Evolutionary conservation across 2,797 vertebrate species (phyloP).

Genomic region (Bradypus variegatus): DNA sequence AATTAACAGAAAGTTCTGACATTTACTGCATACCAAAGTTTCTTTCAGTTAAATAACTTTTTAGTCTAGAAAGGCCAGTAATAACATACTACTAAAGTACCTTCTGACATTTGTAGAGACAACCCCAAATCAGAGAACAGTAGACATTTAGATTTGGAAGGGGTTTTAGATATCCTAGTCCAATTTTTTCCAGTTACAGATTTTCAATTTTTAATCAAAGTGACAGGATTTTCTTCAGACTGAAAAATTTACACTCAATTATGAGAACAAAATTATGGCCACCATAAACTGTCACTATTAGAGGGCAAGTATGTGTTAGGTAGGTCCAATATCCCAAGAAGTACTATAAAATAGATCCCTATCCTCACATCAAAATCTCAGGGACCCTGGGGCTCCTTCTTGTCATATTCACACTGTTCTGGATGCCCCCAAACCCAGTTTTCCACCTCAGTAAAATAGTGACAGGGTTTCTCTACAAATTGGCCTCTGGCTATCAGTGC

Average conservation of each 20-base stretch:
- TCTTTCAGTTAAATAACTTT: not conserved
- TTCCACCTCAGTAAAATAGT: not conserved
- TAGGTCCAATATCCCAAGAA: not conserved
- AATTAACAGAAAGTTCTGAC: not conserved
- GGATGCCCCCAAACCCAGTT: not conserved
- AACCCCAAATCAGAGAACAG: not conserved
- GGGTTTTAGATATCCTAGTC: too few species aligned
- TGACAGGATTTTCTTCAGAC: not conserved
- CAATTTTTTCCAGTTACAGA: not conserved
- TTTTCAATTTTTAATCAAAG: not conserved
- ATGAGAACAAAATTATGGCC: not conserved
- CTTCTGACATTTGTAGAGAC: not conserved
- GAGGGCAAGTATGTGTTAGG: too few species aligned
- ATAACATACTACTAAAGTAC: not conserved
- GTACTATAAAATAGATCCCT: not conserved
- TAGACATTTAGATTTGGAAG: not conserved
- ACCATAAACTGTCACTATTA: accelerated
- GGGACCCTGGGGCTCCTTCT: not conserved
- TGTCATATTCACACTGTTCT: not conserved
- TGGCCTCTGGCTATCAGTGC: not conserved
- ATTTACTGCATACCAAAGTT: not conserved
- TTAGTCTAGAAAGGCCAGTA: not conserved
- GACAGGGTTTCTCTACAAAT: not conserved
- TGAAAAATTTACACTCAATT: too few species aligned
- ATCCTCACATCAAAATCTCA: not conserved